phyloP scores from a whole-genome alignment of 2,113 vertebrate genomes.

The Chaetorhynchus papuensis region DNA sequence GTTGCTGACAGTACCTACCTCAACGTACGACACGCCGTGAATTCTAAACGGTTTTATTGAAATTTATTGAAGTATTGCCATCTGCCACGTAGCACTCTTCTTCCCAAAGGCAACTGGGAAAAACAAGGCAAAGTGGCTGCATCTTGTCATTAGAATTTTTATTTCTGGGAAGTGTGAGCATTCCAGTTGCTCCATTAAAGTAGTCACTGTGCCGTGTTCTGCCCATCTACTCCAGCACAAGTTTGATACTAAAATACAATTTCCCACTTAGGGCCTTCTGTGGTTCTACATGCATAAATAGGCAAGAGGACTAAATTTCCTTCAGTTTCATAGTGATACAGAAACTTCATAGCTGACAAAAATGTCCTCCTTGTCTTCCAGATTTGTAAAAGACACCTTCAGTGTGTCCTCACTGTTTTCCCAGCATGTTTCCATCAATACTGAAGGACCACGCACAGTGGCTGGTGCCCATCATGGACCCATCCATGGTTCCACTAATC shows the following conservation, averaged over 20 bases:
- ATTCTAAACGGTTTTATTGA: background rate
- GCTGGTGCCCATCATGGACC: background rate
- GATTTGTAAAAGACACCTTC: background rate
- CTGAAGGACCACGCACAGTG: background rate
- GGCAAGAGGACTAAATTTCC: background rate
- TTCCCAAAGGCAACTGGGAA: background rate
- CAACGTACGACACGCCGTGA: background rate
- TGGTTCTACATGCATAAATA: background rate
- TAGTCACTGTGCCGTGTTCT: background rate
- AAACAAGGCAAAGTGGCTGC: background rate
- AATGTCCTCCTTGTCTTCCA: background rate
- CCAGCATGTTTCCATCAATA: background rate
- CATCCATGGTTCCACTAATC: background rate
- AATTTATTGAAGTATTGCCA: background rate
- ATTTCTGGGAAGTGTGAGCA: background rate
- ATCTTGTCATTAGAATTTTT: background rate
- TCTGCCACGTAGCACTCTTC: background rate
- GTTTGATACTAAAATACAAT: background rate
- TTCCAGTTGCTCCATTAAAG: background rate
- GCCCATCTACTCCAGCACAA: background rate
- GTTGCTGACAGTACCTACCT: background rate
- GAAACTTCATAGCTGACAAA: background rate
- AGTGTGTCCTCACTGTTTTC: background rate
- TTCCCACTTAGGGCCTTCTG: background rate
- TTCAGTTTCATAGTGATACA: background rate